Conservation (phyloP, 2,888 invertebrate species). For the Cepaea hortensis region DNA sequence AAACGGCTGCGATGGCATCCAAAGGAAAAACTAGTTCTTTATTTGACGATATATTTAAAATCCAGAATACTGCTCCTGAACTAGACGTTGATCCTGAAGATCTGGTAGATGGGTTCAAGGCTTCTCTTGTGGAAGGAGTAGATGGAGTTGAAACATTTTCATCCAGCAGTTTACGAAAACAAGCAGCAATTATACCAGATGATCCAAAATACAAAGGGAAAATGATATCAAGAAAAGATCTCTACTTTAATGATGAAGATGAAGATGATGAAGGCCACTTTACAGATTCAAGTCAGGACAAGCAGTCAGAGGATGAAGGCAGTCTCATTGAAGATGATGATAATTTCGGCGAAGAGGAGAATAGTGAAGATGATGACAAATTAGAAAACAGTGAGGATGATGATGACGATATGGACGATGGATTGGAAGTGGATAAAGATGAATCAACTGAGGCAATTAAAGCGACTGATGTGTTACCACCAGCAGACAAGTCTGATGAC, state of each 20-base stretch:
- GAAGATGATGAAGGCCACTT: slow-evolving; percentile 15
- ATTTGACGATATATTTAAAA: slow-evolving; percentile 41
- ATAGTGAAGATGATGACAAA: slow-evolving; percentile 33
- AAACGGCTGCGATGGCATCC: background rate
- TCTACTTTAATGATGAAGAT: background rate
- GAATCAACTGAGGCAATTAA: slow-evolving; percentile 45
- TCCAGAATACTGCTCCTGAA: slow-evolving; percentile 41
- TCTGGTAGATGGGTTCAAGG: slow-evolving; percentile 34
- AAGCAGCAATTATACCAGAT: slow-evolving; percentile 57
- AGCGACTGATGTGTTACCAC: background rate
- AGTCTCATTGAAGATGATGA: slow-evolving; percentile 38
- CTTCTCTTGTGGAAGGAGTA: slow-evolving; percentile 70
- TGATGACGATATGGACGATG: slow-evolving; percentile 46
- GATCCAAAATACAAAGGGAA: slow-evolving; percentile 86
- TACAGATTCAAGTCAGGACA: slow-evolving; percentile 6
- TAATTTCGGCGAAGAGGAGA: slow-evolving; percentile 13
- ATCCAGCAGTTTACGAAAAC: slow-evolving; percentile 70
- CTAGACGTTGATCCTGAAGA: slow-evolving; percentile 45
- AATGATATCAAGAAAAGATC: slow-evolving; percentile 81
- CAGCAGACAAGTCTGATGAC: slow-evolving; percentile 42
- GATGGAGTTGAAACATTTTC: slow-evolving; percentile 77
- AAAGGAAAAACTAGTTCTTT: slow-evolving; percentile 32
- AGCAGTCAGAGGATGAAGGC: background rate
- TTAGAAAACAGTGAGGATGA: slow-evolving; percentile 21
- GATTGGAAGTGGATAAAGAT: slow-evolving; percentile 49